phyloP scores from a whole-genome alignment of 2,113 vertebrate genomes.

The Brachypodius melanocephalos region DNA sequence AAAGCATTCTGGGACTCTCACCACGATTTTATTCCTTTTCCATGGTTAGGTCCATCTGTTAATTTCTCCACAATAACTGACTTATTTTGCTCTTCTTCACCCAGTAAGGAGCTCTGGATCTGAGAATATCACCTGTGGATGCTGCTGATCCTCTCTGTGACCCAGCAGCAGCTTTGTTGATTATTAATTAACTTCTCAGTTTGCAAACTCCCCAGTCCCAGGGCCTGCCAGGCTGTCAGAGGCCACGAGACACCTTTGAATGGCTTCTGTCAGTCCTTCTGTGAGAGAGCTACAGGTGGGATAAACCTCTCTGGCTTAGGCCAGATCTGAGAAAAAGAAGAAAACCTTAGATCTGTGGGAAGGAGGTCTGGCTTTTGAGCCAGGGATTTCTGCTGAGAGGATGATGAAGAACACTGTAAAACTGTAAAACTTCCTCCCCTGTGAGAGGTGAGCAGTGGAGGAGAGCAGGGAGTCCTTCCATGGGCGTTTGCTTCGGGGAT shows the following conservation, averaged over 20 bases:
- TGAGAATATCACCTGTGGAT: neutral
- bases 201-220: neutral
- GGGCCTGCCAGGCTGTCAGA: neutral
- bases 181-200: neutral
- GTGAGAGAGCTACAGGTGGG: neutral
- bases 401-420: neutral
- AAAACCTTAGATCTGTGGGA: neutral
- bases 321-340: neutral
- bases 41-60: neutral
- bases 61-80: neutral
- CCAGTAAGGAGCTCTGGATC: neutral
- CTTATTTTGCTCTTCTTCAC: neutral
- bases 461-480: neutral
- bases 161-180: neutral
- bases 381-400: neutral
- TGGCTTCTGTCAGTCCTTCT: neutral
- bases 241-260: neutral
- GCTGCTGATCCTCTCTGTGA: neutral
- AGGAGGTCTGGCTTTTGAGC: neutral
- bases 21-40: accelerated
- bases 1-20: neutral
- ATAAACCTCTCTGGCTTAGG: neutral
- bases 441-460: neutral
- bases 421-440: neutral
- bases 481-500: neutral